These are phyloP conservation scores for Panurus biarmicus DNA, from an alignment of 2,113 vertebrate species.

Conservation along the genomic window DNA sequence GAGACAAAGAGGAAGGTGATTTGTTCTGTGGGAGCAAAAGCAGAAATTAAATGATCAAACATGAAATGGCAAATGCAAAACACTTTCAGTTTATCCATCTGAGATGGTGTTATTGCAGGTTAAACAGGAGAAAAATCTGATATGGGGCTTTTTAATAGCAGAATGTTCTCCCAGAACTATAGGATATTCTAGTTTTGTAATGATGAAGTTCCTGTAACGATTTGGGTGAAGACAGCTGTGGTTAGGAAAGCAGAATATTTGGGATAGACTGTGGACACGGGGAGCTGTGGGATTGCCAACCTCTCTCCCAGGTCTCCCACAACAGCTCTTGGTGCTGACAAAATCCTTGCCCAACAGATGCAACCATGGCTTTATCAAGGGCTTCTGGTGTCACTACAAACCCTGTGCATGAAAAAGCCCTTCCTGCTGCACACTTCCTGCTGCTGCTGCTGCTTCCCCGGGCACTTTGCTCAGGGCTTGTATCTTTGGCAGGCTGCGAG, in stretches of 20 bases:
- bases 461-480: neutral
- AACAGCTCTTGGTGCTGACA: neutral
- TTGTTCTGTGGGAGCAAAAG: neutral
- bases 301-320: neutral
- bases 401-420: neutral
- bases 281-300: neutral
- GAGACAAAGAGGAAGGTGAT: neutral
- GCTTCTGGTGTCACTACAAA: constrained; percentile 8
- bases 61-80: neutral
- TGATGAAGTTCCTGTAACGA: neutral
- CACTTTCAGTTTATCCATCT: neutral
- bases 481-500: neutral
- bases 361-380: constrained; percentile 7
- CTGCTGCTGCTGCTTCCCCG: constrained; percentile 31
- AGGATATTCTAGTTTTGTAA: neutral
- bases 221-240: neutral
- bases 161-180: neutral
- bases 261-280: neutral
- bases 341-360: constrained; percentile 27
- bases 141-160: neutral
- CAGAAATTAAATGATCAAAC: neutral
- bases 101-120: neutral
- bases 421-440: constrained; percentile 60
- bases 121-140: neutral
- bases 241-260: neutral